Evolutionary conservation across 2,797 vertebrate species (phyloP).

Genomic region (Xenentodon cancila): DNA sequence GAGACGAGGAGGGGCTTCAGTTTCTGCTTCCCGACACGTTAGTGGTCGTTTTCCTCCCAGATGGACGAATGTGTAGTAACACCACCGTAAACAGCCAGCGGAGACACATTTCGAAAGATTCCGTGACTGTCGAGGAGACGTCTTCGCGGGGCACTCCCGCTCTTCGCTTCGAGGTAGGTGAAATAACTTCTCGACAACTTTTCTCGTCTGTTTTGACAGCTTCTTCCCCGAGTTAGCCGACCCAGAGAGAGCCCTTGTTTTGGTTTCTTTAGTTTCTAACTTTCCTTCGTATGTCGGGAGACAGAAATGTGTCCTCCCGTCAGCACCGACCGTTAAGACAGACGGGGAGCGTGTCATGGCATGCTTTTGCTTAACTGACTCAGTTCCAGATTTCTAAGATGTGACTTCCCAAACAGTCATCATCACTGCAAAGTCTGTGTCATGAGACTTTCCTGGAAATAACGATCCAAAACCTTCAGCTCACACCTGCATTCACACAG

Average conservation of each 20-base stretch:
- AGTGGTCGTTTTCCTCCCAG: constrained; percentile 25
- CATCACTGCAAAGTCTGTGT: constrained; percentile 2
- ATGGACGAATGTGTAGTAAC: constrained; percentile 13
- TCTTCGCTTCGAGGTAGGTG: constrained; percentile 52
- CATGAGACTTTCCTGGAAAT: neutral
- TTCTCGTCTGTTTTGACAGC: neutral
- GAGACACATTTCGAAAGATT: too few relatives aligned
- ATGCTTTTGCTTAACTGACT: constrained; percentile 45
- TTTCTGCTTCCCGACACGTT: constrained; percentile 26
- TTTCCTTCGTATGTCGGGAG: neutral
- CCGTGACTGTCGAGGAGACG: neutral
- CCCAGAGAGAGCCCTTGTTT: neutral
- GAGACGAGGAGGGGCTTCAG: constrained; percentile 60
- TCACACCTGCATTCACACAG: too few relatives aligned
- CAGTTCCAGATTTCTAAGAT: constrained; percentile 17
- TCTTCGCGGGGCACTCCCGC: constrained; percentile 19
- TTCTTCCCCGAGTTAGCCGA: neutral
- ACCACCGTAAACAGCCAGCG: too few relatives aligned
- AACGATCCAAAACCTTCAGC: too few relatives aligned
- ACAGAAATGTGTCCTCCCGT: neutral
- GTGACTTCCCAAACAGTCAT: constrained; percentile 1
- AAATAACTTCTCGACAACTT: constrained; percentile 9
- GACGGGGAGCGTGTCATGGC: constrained; percentile 42
- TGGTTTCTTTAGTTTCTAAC: neutral
- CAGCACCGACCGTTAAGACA: neutral